Evolutionary conservation across 2,888 invertebrate species (phyloP).

Genomic region (Morpho achilles): DNA sequence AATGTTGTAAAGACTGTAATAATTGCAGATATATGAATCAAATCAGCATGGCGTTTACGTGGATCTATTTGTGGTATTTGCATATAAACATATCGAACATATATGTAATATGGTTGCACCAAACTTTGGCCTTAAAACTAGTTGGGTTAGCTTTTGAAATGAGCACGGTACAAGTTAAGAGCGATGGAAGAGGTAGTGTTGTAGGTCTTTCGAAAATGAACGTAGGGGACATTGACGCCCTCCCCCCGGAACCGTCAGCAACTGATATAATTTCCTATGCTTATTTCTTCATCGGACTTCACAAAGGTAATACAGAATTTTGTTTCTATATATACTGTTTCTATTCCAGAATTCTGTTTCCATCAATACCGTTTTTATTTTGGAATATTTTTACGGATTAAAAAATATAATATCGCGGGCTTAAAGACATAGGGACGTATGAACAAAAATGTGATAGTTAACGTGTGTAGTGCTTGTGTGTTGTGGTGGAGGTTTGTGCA

Average conservation of each 20-base stretch:
- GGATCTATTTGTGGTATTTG: conserved; percentile 87
- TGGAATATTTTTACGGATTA: too few species aligned
- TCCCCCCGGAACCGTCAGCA: conserved; percentile 60
- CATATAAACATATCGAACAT: conserved; percentile 83
- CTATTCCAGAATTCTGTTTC: too few species aligned
- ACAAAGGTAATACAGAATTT: conserved; percentile 82
- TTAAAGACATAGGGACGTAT: too few species aligned
- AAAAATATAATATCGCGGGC: too few species aligned
- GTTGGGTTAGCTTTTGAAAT: conserved; percentile 92
- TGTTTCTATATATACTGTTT: too few species aligned
- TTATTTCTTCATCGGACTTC: conserved; percentile 90
- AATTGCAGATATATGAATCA: conserved; percentile 84
- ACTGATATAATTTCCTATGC: conserved; percentile 86
- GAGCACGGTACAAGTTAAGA: conserved; percentile 39
- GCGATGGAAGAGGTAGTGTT: conserved; percentile 38
- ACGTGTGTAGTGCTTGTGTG: too few species aligned
- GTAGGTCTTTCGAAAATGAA: conserved; percentile 24
- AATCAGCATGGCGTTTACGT: conserved; percentile 85
- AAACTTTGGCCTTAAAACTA: conserved; percentile 89
- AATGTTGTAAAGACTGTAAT: too few species aligned
- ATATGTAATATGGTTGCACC: conserved; percentile 88
- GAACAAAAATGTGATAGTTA: too few species aligned
- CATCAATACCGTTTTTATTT: too few species aligned
- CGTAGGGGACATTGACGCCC: conserved; percentile 36
- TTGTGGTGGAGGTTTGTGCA: too few species aligned